phyloP scores from a whole-genome alignment of 2,113 vertebrate species.

The Anser cygnoides region DNA sequence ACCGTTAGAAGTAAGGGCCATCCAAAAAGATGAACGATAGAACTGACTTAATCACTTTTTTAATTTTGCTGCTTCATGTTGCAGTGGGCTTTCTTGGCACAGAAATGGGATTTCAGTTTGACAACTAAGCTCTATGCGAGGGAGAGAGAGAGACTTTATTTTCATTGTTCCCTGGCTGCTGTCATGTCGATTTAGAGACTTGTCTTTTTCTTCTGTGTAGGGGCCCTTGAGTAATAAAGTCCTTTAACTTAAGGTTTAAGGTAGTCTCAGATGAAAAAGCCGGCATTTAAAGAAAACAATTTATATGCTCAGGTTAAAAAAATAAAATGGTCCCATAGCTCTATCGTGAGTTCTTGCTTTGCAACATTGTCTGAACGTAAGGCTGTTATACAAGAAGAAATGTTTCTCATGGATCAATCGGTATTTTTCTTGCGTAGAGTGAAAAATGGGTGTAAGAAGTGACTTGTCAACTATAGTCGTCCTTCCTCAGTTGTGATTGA shows the following conservation, averaged over 20 bases:
- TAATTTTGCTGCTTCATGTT: background rate
- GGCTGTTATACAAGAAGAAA: background rate
- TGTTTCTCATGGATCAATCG: background rate
- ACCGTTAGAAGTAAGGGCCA: background rate
- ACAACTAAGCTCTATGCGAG: background rate
- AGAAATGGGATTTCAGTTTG: constrained; percentile 14
- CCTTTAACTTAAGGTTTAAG: background rate
- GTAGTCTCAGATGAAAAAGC: background rate
- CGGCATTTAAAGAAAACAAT: background rate
- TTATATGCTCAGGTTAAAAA: background rate
- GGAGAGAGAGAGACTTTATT: background rate
- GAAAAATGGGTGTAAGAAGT: background rate
- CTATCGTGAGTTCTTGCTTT: background rate
- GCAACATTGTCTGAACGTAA: background rate
- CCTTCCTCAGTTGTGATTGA: background rate
- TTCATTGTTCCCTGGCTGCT: background rate
- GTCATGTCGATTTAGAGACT: background rate
- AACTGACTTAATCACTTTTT: background rate
- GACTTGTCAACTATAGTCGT: background rate
- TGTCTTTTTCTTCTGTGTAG: background rate
- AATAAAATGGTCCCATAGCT: background rate
- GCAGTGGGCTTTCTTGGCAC: background rate
- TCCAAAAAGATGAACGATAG: background rate
- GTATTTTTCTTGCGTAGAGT: background rate
- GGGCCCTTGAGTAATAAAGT: background rate